Conservation (phyloP, 2,797 vertebrate species). For the Carcharodon carcharias region DNA sequence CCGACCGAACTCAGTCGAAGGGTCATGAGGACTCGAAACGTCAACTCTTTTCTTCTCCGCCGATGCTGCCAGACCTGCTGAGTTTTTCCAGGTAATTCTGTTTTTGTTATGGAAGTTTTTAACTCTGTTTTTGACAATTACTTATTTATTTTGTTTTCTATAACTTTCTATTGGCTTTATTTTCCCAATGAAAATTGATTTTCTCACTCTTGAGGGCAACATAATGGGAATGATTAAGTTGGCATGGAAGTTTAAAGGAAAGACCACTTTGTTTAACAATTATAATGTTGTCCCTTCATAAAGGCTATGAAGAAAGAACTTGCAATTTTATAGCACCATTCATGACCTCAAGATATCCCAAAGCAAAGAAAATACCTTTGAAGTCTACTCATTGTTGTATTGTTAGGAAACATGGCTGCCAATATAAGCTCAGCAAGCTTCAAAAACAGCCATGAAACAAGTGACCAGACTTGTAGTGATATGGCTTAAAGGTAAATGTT, state of each 20-base stretch:
- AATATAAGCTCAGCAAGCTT: not conserved
- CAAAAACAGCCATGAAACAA: not conserved
- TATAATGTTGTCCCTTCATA: not conserved
- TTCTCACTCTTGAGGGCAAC: not conserved
- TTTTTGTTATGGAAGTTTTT: not conserved
- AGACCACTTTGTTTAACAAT: not conserved
- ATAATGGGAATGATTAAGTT: not conserved
- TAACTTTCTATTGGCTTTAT: not conserved
- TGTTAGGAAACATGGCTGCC: too few species aligned
- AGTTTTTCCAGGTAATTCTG: too few species aligned
- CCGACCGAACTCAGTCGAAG: too few species aligned
- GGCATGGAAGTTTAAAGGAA: not conserved
- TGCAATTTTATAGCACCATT: not conserved
- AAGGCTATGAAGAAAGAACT: not conserved
- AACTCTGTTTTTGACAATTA: not conserved
- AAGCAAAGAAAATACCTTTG: not conserved
- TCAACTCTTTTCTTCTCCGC: too few species aligned
- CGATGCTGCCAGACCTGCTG: too few species aligned
- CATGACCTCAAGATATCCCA: not conserved
- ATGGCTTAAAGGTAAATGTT: not conserved
- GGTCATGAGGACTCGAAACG: too few species aligned
- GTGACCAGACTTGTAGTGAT: not conserved
- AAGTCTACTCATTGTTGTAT: not conserved
- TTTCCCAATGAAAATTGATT: not conserved
- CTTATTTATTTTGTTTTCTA: not conserved